Conservation (phyloP, 2,888 invertebrate species). For the Tortricodes alternella region DNA sequence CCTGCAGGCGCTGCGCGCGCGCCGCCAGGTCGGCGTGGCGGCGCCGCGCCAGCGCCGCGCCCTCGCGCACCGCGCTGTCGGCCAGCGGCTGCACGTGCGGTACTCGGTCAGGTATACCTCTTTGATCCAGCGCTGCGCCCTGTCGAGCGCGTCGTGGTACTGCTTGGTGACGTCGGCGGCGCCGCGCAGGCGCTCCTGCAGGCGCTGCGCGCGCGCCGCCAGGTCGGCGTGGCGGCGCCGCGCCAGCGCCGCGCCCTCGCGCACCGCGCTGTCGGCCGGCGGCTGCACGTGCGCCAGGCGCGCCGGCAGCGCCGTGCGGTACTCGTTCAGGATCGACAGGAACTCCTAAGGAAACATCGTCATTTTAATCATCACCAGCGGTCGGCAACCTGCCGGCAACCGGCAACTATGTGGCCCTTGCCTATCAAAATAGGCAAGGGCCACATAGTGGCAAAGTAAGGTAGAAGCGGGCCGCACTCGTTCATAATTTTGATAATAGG, state of each 20-base stretch:
- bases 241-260: constrained; percentile 90
- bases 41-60: constrained; percentile 78
- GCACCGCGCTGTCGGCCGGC: constrained; percentile 87
- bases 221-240: constrained; percentile 92
- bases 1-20: constrained; percentile 92
- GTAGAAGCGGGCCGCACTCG: no score
- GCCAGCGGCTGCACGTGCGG: no score
- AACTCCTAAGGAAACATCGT: constrained; percentile 84
- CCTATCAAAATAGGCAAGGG: no score
- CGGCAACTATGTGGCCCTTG: no score
- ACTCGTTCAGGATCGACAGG: constrained; percentile 91
- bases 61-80: no score
- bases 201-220: constrained; percentile 89
- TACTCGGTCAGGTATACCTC: constrained; percentile 93
- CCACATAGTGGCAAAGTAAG: no score
- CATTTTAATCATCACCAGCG: background rate
- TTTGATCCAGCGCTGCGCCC: constrained; percentile 90
- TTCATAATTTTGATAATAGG: no score
- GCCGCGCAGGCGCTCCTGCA: constrained; percentile 91
- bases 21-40: constrained; percentile 92
- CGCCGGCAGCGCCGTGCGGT: constrained; percentile 92
- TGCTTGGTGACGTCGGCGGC: constrained; percentile 84
- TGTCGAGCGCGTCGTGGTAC: constrained; percentile 92
- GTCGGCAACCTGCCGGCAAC: no score
- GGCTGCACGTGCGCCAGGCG: constrained; percentile 91